A percentile compares a stretch with the other conserved stretches of the same genome.
Evolutionary conservation across 2,797 vertebrate species (phyloP).

Genomic region (Aphelocoma californica): DNA sequence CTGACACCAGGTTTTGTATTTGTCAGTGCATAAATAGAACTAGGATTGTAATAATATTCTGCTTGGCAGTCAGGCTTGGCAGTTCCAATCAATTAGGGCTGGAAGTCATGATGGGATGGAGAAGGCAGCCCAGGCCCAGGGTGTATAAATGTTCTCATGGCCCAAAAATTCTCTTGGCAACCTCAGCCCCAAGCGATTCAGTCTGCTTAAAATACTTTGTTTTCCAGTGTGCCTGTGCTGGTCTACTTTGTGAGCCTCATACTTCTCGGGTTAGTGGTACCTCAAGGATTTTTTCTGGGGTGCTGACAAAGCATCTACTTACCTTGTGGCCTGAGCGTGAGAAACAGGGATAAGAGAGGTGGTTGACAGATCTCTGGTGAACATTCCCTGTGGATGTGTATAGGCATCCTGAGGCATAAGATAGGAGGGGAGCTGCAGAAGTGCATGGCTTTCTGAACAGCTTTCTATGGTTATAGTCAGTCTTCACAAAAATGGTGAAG

Average conservation of each 20-base stretch:
- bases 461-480: background rate
- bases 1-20: slow-evolving; percentile 13
- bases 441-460: accelerated
- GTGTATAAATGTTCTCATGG: slow-evolving; percentile 38
- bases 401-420: background rate
- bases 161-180: slow-evolving; percentile 63
- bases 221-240: background rate
- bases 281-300: background rate
- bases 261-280: background rate
- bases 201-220: slow-evolving; percentile 10
- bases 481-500: background rate
- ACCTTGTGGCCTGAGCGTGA: background rate
- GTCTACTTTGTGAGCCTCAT: background rate
- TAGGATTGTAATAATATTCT: slow-evolving; percentile 61
- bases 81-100: slow-evolving; percentile 62
- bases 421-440: background rate
- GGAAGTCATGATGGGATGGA: slow-evolving; percentile 51
- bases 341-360: background rate
- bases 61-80: slow-evolving; percentile 58
- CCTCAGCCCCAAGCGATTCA: background rate
- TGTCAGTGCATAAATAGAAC: slow-evolving; percentile 53
- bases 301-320: background rate
- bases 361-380: background rate
- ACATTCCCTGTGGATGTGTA: background rate
- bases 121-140: slow-evolving; percentile 6